A percentile compares a stretch with the other conserved stretches of the same genome.
These are phyloP conservation scores for Styela clava DNA, from an alignment of 23 tunicate species.

Conservation along the genomic window DNA sequence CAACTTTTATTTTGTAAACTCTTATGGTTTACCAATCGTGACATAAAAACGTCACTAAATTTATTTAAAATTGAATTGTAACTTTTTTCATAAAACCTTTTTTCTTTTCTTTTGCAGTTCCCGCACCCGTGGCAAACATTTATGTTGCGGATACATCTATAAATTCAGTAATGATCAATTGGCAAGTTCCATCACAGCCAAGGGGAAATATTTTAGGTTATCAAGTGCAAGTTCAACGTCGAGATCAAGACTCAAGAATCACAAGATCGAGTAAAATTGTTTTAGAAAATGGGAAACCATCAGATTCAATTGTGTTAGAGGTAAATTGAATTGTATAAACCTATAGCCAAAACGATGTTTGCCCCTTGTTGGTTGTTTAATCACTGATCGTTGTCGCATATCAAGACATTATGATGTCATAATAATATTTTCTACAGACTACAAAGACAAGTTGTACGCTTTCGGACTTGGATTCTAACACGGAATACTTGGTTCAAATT, in stretches of 20 bases:
- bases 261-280: neutral
- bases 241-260: neutral
- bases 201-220: conserved; percentile 48
- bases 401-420: too few species aligned
- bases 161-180: conserved; percentile 34
- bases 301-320: neutral
- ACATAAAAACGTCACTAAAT: too few species aligned
- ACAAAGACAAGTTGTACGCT: conserved; percentile 1
- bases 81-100: too few species aligned
- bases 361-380: too few species aligned
- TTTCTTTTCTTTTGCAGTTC: conserved; percentile 34
- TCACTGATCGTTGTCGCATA: too few species aligned
- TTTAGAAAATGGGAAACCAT: neutral
- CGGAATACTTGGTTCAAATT: conserved; percentile 58
- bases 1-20: too few species aligned
- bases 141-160: conserved; percentile 14
- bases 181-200: conserved; percentile 47
- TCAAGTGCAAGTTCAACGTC: conserved; percentile 38
- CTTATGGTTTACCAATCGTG: too few species aligned
- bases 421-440: too few species aligned
- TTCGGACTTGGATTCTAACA: conserved; percentile 29
- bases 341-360: too few species aligned
- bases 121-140: conserved; percentile 46
- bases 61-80: too few species aligned
- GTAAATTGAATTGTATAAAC: neutral